Evolutionary conservation across 2,888 invertebrate species (phyloP).

Genomic region (Nemotelus pantherinus): DNA sequence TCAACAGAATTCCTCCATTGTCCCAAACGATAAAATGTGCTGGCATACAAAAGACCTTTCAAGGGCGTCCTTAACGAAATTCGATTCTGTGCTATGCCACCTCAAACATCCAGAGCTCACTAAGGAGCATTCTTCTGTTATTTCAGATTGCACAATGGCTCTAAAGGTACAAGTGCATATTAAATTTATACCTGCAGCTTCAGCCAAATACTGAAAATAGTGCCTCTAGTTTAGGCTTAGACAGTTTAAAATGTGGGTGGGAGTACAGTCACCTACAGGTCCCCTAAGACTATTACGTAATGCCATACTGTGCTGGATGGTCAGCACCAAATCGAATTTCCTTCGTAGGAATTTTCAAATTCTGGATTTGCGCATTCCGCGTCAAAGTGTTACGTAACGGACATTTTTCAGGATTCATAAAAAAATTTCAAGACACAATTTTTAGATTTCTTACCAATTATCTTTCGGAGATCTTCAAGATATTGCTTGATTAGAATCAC

Average conservation of each 20-base stretch:
- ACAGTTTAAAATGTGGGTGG: too few species aligned
- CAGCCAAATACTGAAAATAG: too few species aligned
- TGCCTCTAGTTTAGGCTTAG: too few species aligned
- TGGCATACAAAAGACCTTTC: conserved; percentile 38
- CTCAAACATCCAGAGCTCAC: too few species aligned
- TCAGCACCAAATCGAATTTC: conserved; percentile 44
- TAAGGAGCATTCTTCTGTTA: too few species aligned
- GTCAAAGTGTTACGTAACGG: conserved; percentile 33
- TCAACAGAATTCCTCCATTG: too few species aligned
- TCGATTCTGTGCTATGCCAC: too few species aligned
- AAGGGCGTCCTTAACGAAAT: conserved; percentile 9
- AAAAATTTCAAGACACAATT: background rate
- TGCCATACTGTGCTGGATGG: conserved; percentile 35
- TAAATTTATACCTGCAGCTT: too few species aligned
- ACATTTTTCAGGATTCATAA: background rate
- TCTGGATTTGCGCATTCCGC: conserved; percentile 16
- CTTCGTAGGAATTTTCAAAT: conserved; percentile 16
- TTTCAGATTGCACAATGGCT: too few species aligned
- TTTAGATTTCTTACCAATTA: conserved; percentile 62
- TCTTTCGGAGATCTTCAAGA: conserved; percentile 66
- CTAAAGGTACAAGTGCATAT: too few species aligned
- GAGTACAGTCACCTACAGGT: too few species aligned
- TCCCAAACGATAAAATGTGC: conserved; percentile 5
- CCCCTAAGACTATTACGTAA: conserved; percentile 29
- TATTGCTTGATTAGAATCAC: conserved; percentile 66